phyloP scores from a whole-genome alignment of 2,797 vertebrate genomes.

The Halcyon chelicuti region DNA sequence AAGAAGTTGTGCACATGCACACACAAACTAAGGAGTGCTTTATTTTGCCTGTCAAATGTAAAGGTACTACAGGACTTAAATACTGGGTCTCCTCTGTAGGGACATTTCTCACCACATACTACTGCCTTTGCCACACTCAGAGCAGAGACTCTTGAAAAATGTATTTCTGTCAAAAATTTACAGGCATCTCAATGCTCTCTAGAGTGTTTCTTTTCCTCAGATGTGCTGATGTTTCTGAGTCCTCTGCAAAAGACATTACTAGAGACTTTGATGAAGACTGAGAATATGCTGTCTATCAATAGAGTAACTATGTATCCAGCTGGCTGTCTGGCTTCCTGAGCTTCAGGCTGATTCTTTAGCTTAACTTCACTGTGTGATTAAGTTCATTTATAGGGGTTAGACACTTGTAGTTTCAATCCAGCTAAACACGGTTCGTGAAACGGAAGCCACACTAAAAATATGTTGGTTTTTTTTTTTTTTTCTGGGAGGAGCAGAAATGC shows the following conservation, averaged over 20 bases:
- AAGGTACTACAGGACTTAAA: not conserved
- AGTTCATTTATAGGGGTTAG: not conserved
- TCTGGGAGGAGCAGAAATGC: not conserved
- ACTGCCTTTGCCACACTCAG: not conserved
- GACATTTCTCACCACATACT: not conserved
- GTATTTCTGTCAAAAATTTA: not conserved
- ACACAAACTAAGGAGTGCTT: not conserved
- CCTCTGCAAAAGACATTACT: not conserved
- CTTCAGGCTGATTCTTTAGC: not conserved
- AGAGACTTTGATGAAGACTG: not conserved
- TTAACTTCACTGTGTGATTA: not conserved
- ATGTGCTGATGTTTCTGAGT: not conserved
- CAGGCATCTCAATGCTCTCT: not conserved
- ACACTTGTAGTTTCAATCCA: not conserved
- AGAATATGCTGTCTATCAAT: not conserved
- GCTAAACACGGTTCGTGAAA: not conserved
- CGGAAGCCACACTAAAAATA: not conserved
- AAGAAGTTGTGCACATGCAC: not conserved
- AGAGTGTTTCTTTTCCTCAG: not conserved
- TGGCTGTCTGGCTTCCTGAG: not conserved
- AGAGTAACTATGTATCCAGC: not conserved
- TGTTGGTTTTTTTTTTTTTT: not conserved
- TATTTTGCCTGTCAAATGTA: not conserved
- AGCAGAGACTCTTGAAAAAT: not conserved
- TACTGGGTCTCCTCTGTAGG: not conserved